A percentile compares a stretch with the other conserved stretches of the same genome.
Evolutionary conservation across 2,113 vertebrate species (phyloP).

Genomic region (Etheostoma spectabile): DNA sequence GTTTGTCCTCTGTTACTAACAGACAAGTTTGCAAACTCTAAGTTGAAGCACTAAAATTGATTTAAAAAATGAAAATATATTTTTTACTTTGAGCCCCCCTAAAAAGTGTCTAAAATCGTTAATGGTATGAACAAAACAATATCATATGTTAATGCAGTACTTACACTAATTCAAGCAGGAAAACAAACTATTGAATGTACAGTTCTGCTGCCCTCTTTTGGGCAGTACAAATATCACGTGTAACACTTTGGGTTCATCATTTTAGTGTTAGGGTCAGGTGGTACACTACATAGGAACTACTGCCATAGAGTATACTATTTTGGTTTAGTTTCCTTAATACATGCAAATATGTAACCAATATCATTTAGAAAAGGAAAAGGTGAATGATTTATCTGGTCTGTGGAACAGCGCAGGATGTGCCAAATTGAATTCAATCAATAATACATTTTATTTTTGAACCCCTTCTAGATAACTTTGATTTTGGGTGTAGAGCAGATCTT

Average conservation of each 20-base stretch:
- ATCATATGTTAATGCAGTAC: neutral
- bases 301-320: neutral
- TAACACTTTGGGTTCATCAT: neutral
- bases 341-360: neutral
- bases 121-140: neutral
- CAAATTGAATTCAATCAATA: neutral
- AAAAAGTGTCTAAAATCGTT: too few species aligned
- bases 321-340: neutral
- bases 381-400: neutral
- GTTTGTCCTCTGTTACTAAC: too few species aligned
- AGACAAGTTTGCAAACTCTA: too few species aligned
- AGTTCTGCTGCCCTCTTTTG: conserved; percentile 59
- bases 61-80: too few species aligned
- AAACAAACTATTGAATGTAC: neutral
- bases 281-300: neutral
- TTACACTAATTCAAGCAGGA: neutral
- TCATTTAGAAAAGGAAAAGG: neutral
- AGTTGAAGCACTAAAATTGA: too few species aligned
- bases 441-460: neutral
- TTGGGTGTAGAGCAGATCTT: neutral
- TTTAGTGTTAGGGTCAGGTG: neutral
- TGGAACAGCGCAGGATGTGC: neutral
- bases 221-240: neutral
- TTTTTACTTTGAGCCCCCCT: too few species aligned
- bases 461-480: conserved; percentile 2